Conservation (phyloP, 2,113 vertebrate species). For the Chloebia gouldiae region DNA sequence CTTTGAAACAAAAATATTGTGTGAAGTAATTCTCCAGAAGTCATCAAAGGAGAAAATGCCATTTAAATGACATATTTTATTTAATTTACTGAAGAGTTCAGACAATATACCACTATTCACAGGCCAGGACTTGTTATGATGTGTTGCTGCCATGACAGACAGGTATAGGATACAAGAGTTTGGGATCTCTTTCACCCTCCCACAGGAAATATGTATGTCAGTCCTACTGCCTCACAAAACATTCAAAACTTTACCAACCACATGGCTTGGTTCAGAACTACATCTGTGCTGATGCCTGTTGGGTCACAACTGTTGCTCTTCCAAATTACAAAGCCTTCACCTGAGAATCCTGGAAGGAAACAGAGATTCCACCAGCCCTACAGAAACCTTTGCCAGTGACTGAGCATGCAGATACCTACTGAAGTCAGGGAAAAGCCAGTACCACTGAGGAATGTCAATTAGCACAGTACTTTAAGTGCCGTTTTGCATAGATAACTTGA, state of each 20-base stretch:
- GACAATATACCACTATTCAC: neutral
- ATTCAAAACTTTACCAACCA: neutral
- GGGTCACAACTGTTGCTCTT: accelerated
- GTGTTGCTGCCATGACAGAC: neutral
- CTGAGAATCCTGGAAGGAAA: neutral
- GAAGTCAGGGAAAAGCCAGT: neutral
- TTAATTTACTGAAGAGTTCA: neutral
- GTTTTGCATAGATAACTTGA: neutral
- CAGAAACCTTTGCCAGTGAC: neutral
- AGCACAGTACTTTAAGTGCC: neutral
- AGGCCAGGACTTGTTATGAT: accelerated
- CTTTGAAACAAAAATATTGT: neutral
- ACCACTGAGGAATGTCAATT: neutral
- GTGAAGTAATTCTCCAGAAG: neutral
- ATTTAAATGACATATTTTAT: constrained; percentile 13
- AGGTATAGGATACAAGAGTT: neutral
- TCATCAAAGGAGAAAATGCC: neutral
- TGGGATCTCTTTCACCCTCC: neutral
- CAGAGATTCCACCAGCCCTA: neutral
- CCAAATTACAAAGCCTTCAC: neutral
- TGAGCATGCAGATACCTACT: neutral
- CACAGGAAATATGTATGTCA: neutral
- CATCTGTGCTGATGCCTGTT: neutral
- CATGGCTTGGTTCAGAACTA: neutral
- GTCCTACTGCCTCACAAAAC: neutral